Conservation (phyloP, 2,888 invertebrate genomes). For the Plusia festucae region DNA sequence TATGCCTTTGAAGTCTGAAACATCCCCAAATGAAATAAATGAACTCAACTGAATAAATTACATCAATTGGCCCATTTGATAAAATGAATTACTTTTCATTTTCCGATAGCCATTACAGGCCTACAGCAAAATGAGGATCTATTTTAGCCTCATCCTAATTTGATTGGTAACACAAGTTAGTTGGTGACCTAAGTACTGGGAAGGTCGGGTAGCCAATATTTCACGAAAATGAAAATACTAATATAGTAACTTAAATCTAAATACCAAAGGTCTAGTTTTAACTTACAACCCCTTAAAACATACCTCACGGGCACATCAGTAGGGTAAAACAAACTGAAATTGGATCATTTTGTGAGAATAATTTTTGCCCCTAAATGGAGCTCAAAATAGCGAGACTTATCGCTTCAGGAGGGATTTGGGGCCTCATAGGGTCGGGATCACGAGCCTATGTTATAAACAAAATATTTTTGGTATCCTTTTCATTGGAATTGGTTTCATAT, state of each 20-base stretch:
- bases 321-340: neutral
- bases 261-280: too few relatives aligned
- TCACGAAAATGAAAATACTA: too few relatives aligned
- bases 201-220: neutral
- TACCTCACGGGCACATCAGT: neutral
- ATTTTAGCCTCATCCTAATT: neutral
- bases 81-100: neutral
- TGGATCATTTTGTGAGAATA: slow-evolving; percentile 1
- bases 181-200: neutral
- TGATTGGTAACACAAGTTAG: neutral
- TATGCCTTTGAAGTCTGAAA: slow-evolving; percentile 6
- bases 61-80: neutral
- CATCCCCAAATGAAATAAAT: neutral
- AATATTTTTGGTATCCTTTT: neutral
- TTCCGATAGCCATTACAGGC: neutral
- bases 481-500: too few relatives aligned
- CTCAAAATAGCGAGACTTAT: neutral
- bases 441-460: neutral
- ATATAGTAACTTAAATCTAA: too few relatives aligned
- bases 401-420: neutral
- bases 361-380: neutral
- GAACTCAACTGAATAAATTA: neutral
- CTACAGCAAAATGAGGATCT: neutral
- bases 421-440: neutral
- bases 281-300: neutral